Evolutionary conservation across 1,140 invertebrate species (phyloP).

Genomic region (Thalassaphorura encarpata): DNA sequence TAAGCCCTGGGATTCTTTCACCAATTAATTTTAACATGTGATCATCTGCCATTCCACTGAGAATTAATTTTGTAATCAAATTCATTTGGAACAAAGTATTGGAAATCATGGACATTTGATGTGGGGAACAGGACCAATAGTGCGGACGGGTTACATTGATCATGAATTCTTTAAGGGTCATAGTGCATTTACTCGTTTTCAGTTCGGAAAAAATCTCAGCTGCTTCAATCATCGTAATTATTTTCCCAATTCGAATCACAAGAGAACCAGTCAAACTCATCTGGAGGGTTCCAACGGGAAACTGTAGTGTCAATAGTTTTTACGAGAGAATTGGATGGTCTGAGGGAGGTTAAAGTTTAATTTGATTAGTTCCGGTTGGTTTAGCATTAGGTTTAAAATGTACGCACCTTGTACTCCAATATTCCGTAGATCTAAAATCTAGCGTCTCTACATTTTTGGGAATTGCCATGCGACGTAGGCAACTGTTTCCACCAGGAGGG

Average conservation of each 20-base stretch:
- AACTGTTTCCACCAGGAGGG: not conserved
- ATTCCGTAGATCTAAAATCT: not conserved
- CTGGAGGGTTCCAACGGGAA: not conserved
- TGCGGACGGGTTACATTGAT: not conserved
- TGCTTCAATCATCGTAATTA: not conserved
- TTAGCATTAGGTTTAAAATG: no score
- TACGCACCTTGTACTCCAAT: not conserved
- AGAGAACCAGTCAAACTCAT: not conserved
- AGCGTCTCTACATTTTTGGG: not conserved
- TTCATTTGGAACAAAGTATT: not conserved
- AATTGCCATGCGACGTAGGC: not conserved
- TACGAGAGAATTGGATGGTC: not conserved
- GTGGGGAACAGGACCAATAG: not conserved
- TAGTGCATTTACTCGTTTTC: not conserved
- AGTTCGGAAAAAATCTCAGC: not conserved
- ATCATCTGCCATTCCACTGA: constrained; percentile 1
- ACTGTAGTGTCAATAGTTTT: not conserved
- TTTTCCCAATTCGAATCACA: not conserved
- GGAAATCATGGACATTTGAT: not conserved
- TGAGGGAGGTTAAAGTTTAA: no score
- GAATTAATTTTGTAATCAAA: constrained; percentile 1
- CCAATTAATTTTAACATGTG: not conserved
- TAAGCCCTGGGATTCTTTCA: not conserved
- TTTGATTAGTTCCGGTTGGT: no score
- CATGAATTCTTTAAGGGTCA: not conserved